Conservation (phyloP, 1,140 invertebrate genomes). For the Battus philenor region DNA sequence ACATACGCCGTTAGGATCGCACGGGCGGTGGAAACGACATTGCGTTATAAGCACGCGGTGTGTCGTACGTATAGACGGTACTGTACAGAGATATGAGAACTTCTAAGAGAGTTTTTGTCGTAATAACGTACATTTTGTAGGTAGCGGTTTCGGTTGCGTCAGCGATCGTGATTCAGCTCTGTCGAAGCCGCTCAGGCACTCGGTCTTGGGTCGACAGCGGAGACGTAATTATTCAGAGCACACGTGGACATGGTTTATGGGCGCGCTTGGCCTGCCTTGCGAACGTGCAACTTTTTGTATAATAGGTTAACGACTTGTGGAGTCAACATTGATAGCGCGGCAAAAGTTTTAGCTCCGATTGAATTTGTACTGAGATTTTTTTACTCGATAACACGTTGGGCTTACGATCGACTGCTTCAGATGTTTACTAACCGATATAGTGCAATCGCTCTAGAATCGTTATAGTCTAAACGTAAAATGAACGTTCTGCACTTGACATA, state of each 20-base stretch:
- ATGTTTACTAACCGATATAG: conserved; percentile 6
- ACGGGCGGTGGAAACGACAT: not conserved
- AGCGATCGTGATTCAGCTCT: conserved; percentile 44
- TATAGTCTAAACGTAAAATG: not conserved
- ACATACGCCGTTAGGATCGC: not conserved
- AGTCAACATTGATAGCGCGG: conserved; percentile 28
- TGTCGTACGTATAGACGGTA: conserved; percentile 8
- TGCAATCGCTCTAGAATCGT: conserved; percentile 2
- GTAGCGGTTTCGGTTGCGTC: conserved; percentile 36
- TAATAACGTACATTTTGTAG: conserved; percentile 23
- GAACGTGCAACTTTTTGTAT: conserved; percentile 47
- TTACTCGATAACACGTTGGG: conserved; percentile 2
- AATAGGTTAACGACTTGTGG: conserved; percentile 50
- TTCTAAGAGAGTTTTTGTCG: conserved; percentile 28
- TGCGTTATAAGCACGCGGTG: conserved; percentile 1
- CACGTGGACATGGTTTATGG: conserved; percentile 58
- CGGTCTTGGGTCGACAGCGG: conserved; percentile 17
- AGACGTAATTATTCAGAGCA: conserved; percentile 61
- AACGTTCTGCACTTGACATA: not conserved
- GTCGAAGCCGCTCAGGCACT: conserved; percentile 36
- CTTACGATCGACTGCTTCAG: conserved; percentile 1
- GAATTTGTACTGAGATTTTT: conserved; percentile 2
- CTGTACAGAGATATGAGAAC: no score
- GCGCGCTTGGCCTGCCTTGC: conserved; percentile 43
- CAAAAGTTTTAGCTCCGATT: conserved; percentile 18